Conservation (phyloP, 2,888 invertebrate genomes). For the Elysia crispata region DNA sequence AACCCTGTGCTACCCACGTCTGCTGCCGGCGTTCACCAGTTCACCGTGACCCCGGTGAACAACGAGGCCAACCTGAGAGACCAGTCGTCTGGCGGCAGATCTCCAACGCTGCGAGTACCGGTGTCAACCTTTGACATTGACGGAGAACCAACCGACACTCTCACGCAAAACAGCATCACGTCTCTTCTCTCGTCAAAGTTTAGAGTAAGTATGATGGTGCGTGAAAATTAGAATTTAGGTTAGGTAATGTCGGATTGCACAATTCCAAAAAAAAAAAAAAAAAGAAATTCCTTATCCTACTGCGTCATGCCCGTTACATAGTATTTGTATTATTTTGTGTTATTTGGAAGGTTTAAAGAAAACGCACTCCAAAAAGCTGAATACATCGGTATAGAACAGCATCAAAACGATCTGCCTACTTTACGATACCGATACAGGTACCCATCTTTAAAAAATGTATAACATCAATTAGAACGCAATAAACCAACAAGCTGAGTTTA, state of each 20-base stretch:
- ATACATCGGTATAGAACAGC: too few species aligned
- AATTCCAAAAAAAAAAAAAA: too few species aligned
- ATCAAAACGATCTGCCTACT: too few species aligned
- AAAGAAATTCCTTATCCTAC: not conserved
- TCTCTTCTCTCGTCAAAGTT: slow-evolving; percentile 72
- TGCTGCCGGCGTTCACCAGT: slow-evolving; percentile 45
- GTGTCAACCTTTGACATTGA: slow-evolving; percentile 45
- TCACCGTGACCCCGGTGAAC: slow-evolving; percentile 55
- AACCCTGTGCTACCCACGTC: not conserved
- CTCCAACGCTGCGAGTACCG: slow-evolving; percentile 21
- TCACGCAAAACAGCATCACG: slow-evolving; percentile 74
- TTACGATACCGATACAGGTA: too few species aligned
- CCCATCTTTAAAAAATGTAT: too few species aligned
- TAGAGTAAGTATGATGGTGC: slow-evolving; percentile 65
- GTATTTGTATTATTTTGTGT: not conserved
- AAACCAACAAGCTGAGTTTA: too few species aligned
- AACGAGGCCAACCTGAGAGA: slow-evolving; percentile 28
- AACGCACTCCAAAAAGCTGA: too few species aligned
- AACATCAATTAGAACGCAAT: too few species aligned
- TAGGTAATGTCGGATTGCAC: too few species aligned
- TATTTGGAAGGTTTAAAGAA: too few species aligned
- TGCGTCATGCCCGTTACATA: not conserved
- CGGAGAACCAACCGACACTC: slow-evolving; percentile 53
- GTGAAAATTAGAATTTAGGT: too few species aligned
- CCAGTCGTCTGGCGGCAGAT: not conserved